phyloP scores from a whole-genome alignment of 2,888 invertebrate species.

The Nomada goodeniana region DNA sequence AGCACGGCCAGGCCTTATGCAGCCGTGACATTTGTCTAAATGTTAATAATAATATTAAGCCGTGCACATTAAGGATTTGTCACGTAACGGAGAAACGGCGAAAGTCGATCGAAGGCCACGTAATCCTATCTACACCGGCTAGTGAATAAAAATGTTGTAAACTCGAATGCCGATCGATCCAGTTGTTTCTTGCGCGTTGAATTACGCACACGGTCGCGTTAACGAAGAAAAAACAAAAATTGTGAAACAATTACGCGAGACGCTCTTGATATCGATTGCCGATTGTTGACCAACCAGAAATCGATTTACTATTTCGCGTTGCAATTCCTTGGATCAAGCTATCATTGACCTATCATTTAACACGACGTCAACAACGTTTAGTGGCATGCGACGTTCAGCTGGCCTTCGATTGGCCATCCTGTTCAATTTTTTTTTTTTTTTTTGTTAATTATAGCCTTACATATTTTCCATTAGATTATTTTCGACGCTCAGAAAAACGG shows the following conservation, averaged over 20 bases:
- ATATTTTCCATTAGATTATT: not conserved
- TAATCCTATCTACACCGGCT: not conserved
- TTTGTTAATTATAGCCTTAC: not conserved
- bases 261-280: not conserved
- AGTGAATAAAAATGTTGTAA: constrained; percentile 15
- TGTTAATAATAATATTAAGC: not conserved
- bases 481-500: not conserved
- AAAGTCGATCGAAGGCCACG: constrained; percentile 23
- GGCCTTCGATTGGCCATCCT: not conserved
- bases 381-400: not conserved
- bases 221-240: not conserved
- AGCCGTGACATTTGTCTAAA: constrained; percentile 59
- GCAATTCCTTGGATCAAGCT: constrained; percentile 15
- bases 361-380: not conserved
- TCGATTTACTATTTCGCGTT: constrained; percentile 16
- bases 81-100: not conserved
- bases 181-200: constrained; percentile 20
- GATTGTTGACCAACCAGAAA: constrained; percentile 14
- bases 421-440: not conserved
- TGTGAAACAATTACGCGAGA: constrained; percentile 11
- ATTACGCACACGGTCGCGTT: constrained; percentile 3
- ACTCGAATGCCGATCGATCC: constrained; percentile 30
- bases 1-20: constrained; percentile 52
- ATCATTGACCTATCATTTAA: constrained; percentile 5
- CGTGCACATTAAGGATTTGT: not conserved